Base-by-base conservation (phyloP, 2,888 invertebrate species). In the Koerneria pararmatus region DNA sequence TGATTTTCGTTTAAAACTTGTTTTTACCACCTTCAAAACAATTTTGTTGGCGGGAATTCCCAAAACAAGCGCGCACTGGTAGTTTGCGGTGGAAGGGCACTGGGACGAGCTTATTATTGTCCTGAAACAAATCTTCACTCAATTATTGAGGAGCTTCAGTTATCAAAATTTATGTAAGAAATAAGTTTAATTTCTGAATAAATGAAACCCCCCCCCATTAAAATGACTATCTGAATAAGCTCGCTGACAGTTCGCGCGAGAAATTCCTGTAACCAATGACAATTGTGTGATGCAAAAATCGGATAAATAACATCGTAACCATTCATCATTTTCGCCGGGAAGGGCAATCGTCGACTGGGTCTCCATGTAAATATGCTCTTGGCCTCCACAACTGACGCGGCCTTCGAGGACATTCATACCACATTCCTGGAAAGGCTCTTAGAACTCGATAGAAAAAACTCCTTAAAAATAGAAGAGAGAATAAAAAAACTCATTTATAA, bases 81-180 rank as follows among this genome's bases (percentile, higher is more conserved):
- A 29, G 41, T 74, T 83, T 29, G 78, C 71, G 60, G 68, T 67
- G 22, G 77, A 69, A 0, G 80, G 78, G 37, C 72, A 69, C 73
- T 95, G 95, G 2, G 91, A 89, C 0, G 92, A 90, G 72, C 89
- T 88, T 80, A 89, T 89, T 59, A 95, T 84, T 82, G 93, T 92
- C 69, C 95, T 78, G 53, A 60, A 71, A 59, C 34, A 8, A 61
- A 46, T 27, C 3, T 48, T n/a, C 6, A n/a, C 53, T 6, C 8
- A n/a, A n/a, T 51, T 24, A 15, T n/a, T 6, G 24, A 51, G 22
- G 15, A n/a, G n/a, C 6, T 51, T 6, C 8, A 51, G 24, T 41
- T 41, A 41, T 41, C n/a, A 41, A 41, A 41, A n/a, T 41, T 11
- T n/a, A n/a, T n/a, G n/a, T n/a, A n/a, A n/a, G n/a, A n/a, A n/a